These are phyloP conservation scores for Hirtodrosophila confusa DNA, from an alignment of 2,888 invertebrate genomes.

Conservation along the genomic window DNA sequence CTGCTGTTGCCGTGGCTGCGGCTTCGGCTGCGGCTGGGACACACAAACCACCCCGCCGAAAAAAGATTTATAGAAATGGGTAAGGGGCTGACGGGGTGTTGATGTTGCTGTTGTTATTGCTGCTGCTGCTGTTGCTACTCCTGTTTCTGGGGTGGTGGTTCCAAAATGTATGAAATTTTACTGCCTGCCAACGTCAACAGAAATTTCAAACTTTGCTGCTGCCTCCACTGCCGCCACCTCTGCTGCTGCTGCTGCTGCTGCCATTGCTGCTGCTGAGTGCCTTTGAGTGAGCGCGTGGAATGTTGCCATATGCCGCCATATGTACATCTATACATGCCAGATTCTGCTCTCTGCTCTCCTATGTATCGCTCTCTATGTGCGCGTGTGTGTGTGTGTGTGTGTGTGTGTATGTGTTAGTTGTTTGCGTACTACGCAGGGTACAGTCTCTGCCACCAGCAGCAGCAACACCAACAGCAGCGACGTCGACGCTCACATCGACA, in stretches of 20 bases:
- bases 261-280: conserved; percentile 40
- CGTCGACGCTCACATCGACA: conserved; percentile 21
- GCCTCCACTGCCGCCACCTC: conserved; percentile 13
- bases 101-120: conserved; percentile 14
- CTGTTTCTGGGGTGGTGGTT: conserved; percentile 50
- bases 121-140: conserved; percentile 21
- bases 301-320: conserved; percentile 79
- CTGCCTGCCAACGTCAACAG: conserved; percentile 68
- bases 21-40: conserved; percentile 24
- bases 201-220: conserved; percentile 55
- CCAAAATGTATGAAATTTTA: conserved; percentile 64
- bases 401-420: conserved; percentile 30
- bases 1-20: conserved; percentile 12
- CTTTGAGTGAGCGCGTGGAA: conserved; percentile 68
- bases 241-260: conserved; percentile 14
- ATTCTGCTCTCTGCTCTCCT: conserved; percentile 40
- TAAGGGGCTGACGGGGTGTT: conserved; percentile 36
- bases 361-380: conserved; percentile 11
- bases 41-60: conserved; percentile 55
- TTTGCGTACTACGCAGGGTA: conserved; percentile 64
- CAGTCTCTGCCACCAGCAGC: conserved; percentile 67
- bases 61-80: conserved; percentile 54
- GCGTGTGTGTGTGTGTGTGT: conserved; percentile 21
- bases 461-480: conserved; percentile 43
- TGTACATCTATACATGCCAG: conserved; percentile 54